These are phyloP conservation scores for Melipona beecheii DNA, from an alignment of 2,888 invertebrate species.

Conservation along the genomic window DNA sequence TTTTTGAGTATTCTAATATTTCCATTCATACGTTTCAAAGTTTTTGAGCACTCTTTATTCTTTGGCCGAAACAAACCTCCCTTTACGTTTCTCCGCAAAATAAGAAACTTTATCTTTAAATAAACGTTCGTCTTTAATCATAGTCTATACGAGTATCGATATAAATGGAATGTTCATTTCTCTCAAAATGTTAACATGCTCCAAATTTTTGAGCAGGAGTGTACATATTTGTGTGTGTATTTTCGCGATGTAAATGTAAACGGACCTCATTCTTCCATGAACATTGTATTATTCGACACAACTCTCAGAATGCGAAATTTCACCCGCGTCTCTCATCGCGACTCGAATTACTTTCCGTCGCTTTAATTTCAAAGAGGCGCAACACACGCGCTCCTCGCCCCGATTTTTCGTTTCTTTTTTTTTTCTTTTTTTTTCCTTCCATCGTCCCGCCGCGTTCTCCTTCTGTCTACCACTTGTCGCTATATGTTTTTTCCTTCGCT, in stretches of 20 bases:
- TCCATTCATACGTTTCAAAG: too few relatives aligned
- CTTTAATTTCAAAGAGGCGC: constrained; percentile 17
- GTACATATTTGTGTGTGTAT: too few relatives aligned
- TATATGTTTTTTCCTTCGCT: constrained; percentile 6
- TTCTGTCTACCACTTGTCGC: constrained; percentile 13
- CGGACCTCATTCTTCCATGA: background rate
- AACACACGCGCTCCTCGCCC: background rate
- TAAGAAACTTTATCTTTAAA: too few relatives aligned
- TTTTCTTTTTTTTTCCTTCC: background rate
- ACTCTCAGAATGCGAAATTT: background rate
- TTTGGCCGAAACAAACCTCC: too few relatives aligned
- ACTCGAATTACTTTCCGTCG: constrained; percentile 22
- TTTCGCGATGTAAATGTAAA: background rate
- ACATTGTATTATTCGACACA: background rate
- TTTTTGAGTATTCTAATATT: too few relatives aligned
- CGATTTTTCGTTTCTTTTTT: constrained; percentile 25
- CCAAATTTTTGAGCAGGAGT: too few relatives aligned
- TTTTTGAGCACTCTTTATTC: too few relatives aligned
- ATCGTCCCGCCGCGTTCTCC: background rate
- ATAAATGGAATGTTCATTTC: too few relatives aligned
- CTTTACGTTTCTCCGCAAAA: too few relatives aligned
- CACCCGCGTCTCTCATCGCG: background rate
- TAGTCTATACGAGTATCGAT: too few relatives aligned
- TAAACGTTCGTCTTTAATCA: too few relatives aligned
- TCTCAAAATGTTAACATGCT: too few relatives aligned